Base-by-base conservation (phyloP, 2,113 vertebrate genomes). In the Danionella cerebrum region DNA sequence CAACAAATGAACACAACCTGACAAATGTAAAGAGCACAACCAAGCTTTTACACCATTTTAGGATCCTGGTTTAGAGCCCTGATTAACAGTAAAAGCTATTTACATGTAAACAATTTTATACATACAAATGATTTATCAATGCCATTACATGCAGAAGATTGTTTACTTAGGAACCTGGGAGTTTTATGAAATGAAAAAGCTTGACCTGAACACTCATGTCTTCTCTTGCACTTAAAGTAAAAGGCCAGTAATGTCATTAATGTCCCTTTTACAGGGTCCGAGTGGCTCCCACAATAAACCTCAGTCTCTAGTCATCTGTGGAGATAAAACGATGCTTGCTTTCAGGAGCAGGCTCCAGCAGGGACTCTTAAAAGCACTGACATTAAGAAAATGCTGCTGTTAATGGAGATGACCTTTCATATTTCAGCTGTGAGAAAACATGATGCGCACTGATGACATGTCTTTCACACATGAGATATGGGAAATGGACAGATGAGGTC, bases 351-450 rank as follows among this genome's bases (percentile, higher is more conserved):
- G 25, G 60, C 19, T 71, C 21, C 27, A 25, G 47, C n/a, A n/a
- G 53, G 65, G 59, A 51, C 53, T 73, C 64, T 54, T 70, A 73
- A 73, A 60, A 47, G 50, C 45, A 31, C 14, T 71, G 69, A 72
- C 69, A 71, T 74, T 78, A 74, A 74, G 71, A 64, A 69, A 65
- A 25, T 47, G 52, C 48, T 41, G 48, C 52, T 48, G 66, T 68
- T 65, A 73, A 74, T 78, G 65, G 65, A 63, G 24, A 55, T 69
- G 72, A 72, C 69, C 76, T 74, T 74, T 77, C 67, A 63, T 74
- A 69, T 60, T 69, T 50, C 55, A 52, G 45, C 45, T 52, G 47
- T 31, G 7, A 31, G 7, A 4, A 31, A 33, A 33, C 12, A 13
- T 1, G 21, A 39, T 8, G 67, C 55, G 4, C 27, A 13, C 55